Base-by-base conservation (phyloP, 2,113 vertebrate species). In the Numida meleagris region DNA sequence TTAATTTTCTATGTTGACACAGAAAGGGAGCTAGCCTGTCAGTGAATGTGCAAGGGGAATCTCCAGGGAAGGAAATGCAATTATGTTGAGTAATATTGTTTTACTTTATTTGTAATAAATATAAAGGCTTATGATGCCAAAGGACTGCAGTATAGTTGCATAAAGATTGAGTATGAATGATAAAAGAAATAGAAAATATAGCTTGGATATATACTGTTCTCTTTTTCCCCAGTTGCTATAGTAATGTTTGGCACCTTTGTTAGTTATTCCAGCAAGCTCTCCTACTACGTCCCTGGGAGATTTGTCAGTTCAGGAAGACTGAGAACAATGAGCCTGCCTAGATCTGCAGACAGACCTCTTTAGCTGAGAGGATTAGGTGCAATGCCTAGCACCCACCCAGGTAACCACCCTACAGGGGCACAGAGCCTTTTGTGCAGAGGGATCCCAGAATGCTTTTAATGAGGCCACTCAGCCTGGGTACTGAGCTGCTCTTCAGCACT, bases 1-100 rank as follows among this genome's bases (percentile, higher is more conserved):
- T 91, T 95, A 53, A 77, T 95, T 88, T 85, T 81, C 94, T 93
- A 14, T 87, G 29, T 81, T 91, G 92, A 75, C 48, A 89, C 10
- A 61, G 46, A 77, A 81, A 91, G 27, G 6, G 21, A 91, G 18
- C 17, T 29, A 58, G 38, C 31, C 36, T 94, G 81, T 72, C 75
- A 85, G 17, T 38, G 71, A 80, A 71, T 24, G 33, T 75, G 57
- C 68, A 72, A 59, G 25, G 45, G 2, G 3, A 72, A 67, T 84
- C 94, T 90, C 77, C 62, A 57, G 73, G 77, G 88, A 92, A 84
- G 33, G 4, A 93, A 90, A 72, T 34, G 63, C 59, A 86, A 81
- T 92, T 82, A 57, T 25, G 34, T 36, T 65, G 66, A 88, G 46
- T 81, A 78, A 89, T 18, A 72, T 17, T 14, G 27, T 36, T 86